Conservation (phyloP, 2,113 vertebrate genomes). For the Sapayoa aenigma region DNA sequence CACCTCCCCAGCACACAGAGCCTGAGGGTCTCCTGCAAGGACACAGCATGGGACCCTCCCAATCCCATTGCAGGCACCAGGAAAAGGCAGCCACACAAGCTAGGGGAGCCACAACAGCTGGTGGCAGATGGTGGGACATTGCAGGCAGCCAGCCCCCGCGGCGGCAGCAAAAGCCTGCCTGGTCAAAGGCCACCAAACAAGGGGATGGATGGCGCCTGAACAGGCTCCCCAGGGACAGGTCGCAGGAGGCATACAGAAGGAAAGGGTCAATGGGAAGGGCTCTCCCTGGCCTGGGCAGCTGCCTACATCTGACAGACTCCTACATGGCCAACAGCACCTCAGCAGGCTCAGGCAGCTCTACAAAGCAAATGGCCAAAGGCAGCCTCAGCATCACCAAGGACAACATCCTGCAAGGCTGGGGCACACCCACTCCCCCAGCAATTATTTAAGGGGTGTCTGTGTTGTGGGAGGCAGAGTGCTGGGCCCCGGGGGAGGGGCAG, state of each 20-base stretch:
- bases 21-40: neutral
- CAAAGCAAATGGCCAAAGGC: neutral
- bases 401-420: neutral
- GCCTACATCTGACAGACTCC: neutral
- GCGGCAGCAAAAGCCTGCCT: neutral
- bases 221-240: neutral
- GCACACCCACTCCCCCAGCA: neutral
- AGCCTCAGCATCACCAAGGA: neutral
- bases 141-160: neutral
- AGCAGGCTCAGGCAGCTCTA: rapidly evolving
- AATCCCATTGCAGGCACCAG: neutral
- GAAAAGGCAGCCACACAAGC: neutral
- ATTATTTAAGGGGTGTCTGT: neutral
- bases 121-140: conserved; percentile 22
- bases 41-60: neutral
- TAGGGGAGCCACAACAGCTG: neutral
- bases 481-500: neutral
- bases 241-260: neutral
- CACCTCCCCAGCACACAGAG: neutral
- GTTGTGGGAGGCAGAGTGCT: neutral
- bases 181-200: neutral
- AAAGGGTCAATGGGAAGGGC: neutral
- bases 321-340: neutral
- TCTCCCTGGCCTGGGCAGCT: neutral
- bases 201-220: neutral